Evolutionary conservation across 2,888 invertebrate species (phyloP).

Genomic region (Melanotus villosus): DNA sequence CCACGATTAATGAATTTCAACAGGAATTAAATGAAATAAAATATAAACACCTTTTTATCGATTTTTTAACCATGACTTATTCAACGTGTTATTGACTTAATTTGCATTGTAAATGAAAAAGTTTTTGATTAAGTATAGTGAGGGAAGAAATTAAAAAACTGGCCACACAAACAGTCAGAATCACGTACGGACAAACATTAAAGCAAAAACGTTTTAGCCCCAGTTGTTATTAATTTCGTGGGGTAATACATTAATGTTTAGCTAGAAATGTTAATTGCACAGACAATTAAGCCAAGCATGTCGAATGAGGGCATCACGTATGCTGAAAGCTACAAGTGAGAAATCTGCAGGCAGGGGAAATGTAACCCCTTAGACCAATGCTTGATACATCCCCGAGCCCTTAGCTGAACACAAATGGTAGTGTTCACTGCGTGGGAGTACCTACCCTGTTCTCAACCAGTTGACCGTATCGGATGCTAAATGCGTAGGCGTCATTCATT

Average conservation of each 20-base stretch:
- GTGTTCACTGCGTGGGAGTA: conserved; percentile 43
- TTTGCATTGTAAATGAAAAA: conserved; percentile 12
- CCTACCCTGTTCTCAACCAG: conserved; percentile 35
- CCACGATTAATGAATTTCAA: too few species aligned
- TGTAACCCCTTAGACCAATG: conserved; percentile 22
- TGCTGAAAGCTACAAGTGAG: conserved; percentile 45
- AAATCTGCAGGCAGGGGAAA: conserved; percentile 31
- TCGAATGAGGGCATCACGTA: conserved; percentile 40
- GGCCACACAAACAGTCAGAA: conserved; percentile 12
- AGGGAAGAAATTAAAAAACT: conserved; percentile 8
- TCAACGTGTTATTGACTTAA: too few species aligned
- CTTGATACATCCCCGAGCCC: conserved; percentile 27
- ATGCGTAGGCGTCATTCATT: conserved; percentile 44
- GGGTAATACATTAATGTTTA: conserved; percentile 38
- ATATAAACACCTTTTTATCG: too few species aligned
- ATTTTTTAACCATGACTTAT: too few species aligned
- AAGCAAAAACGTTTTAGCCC: neutral
- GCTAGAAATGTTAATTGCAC: conserved; percentile 45
- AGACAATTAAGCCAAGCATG: conserved; percentile 43
- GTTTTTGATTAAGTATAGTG: conserved; percentile 6
- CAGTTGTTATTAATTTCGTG: conserved; percentile 24
- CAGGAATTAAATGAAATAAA: too few species aligned
- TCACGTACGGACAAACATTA: conserved; percentile 14
- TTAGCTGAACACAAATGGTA: conserved; percentile 38
- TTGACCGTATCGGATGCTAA: conserved; percentile 30